These are phyloP conservation scores for Toxotes jaculatrix DNA, from an alignment of 2,113 vertebrate species.

Conservation along the genomic window DNA sequence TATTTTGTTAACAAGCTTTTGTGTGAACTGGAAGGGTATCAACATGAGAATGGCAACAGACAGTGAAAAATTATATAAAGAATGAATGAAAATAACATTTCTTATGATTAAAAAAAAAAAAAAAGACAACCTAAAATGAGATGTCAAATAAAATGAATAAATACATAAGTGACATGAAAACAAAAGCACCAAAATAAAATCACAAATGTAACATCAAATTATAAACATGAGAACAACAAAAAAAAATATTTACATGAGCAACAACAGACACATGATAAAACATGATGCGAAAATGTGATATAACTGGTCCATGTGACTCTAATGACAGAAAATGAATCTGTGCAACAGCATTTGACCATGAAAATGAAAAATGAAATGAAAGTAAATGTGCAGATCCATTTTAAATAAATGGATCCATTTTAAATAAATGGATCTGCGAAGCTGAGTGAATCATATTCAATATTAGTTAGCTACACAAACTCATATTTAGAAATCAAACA, in stretches of 20 bases:
- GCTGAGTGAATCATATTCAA: not conserved
- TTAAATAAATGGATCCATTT: slow-evolving; percentile 38
- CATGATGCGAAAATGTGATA: slow-evolving; percentile 12
- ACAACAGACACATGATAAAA: slow-evolving; percentile 24
- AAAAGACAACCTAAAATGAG: slow-evolving; percentile 17
- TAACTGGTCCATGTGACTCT: not conserved
- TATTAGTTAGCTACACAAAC: not conserved
- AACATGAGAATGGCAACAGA: slow-evolving; percentile 36
- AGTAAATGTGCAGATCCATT: slow-evolving; percentile 12
- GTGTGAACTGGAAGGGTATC: slow-evolving; percentile 5
- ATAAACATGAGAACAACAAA: slow-evolving; percentile 25
- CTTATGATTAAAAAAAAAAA: not conserved
- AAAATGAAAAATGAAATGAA: slow-evolving; percentile 43
- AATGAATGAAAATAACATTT: slow-evolving; percentile 23
- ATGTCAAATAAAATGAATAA: slow-evolving; percentile 37
- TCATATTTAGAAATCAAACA: not conserved
- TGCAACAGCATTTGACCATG: slow-evolving; percentile 19
- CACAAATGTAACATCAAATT: slow-evolving; percentile 41
- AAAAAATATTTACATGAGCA: slow-evolving; percentile 14
- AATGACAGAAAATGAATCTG: slow-evolving; percentile 15
- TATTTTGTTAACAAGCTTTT: slow-evolving; percentile 38
- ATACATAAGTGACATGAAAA: slow-evolving; percentile 51
- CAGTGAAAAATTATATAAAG: slow-evolving; percentile 20
- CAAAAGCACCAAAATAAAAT: slow-evolving; percentile 33
- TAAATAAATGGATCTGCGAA: slow-evolving; percentile 27